A percentile compares a stretch with the other conserved stretches of the same genome.
These are phyloP conservation scores for Choristoneura rosaceana DNA, from an alignment of 2,888 invertebrate species.

Conservation along the genomic window DNA sequence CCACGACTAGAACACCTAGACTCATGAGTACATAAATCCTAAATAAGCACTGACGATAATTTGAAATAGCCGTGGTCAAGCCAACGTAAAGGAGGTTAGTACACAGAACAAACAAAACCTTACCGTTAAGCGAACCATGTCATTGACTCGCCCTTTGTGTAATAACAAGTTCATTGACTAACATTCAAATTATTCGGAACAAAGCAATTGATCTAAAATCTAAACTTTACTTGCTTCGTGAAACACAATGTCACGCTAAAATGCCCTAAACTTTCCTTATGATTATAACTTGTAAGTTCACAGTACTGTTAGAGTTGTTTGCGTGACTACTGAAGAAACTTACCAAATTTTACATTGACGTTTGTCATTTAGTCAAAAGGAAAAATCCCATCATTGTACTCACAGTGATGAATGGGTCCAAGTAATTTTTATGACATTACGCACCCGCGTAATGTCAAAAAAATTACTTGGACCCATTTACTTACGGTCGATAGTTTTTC, in stretches of 20 bases:
- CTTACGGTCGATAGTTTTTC: no score
- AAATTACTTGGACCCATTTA: no score
- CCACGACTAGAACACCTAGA: no score
- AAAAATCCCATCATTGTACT: no score
- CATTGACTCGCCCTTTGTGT: not conserved
- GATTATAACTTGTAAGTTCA: not conserved
- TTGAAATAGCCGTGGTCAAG: not conserved
- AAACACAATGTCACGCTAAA: slow-evolving; percentile 15
- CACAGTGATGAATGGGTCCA: no score
- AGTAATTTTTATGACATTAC: no score
- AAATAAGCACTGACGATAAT: not conserved
- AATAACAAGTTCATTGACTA: not conserved
- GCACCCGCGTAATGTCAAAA: no score
- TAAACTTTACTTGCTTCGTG: not conserved
- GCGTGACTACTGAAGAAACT: slow-evolving; percentile 20
- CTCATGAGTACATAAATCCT: no score
- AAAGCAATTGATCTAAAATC: slow-evolving; percentile 17
- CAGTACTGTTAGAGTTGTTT: slow-evolving; percentile 4
- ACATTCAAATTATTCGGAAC: not conserved
- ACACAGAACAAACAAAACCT: not conserved
- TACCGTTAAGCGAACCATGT: not conserved
- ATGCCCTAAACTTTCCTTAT: not conserved
- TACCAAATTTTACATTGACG: slow-evolving; percentile 12
- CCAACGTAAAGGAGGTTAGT: not conserved
- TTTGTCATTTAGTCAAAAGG: slow-evolving; percentile 4